phyloP scores from a whole-genome alignment of 2,888 invertebrate genomes.

The Colletes collaris region DNA sequence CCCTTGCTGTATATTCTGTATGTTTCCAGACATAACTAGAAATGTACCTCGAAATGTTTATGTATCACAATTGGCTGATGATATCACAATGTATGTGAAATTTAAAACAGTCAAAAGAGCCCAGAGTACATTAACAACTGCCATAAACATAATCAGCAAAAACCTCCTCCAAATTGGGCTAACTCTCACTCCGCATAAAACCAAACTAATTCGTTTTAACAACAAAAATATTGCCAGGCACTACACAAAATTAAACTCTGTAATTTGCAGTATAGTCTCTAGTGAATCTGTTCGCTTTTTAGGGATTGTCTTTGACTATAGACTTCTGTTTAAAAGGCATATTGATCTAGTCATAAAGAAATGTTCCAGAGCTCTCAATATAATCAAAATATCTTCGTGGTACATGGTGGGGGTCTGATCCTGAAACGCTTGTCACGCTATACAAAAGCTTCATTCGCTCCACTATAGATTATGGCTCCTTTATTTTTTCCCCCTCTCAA shows the following conservation, averaged over 20 bases:
- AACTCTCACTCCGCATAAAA: conserved; percentile 2
- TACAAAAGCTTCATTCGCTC: conserved; percentile 15
- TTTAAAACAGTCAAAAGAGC: background rate
- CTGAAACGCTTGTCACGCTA: background rate
- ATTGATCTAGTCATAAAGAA: background rate
- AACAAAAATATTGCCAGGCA: background rate
- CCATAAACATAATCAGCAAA: background rate
- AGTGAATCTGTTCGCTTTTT: background rate
- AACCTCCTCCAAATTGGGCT: background rate
- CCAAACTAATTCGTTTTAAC: background rate
- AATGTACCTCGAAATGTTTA: background rate
- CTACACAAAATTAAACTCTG: background rate
- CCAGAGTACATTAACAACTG: background rate
- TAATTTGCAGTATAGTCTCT: background rate
- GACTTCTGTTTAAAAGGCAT: background rate
- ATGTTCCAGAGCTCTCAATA: conserved; percentile 3
- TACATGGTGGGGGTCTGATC: conserved; percentile 9
- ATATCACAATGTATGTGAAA: conserved; percentile 1
- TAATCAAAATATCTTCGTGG: conserved; percentile 19
- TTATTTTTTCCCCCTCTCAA: background rate
- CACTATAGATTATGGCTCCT: background rate
- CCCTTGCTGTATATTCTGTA: background rate
- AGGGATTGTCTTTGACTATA: conserved; percentile 14
- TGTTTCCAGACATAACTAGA: background rate
- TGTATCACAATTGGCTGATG: background rate